Percentiles rank a stretch among this genome's conserved stretches.
Evolutionary conservation across 1,140 invertebrate species (phyloP).

Genomic region (Philaenus spumarius): DNA sequence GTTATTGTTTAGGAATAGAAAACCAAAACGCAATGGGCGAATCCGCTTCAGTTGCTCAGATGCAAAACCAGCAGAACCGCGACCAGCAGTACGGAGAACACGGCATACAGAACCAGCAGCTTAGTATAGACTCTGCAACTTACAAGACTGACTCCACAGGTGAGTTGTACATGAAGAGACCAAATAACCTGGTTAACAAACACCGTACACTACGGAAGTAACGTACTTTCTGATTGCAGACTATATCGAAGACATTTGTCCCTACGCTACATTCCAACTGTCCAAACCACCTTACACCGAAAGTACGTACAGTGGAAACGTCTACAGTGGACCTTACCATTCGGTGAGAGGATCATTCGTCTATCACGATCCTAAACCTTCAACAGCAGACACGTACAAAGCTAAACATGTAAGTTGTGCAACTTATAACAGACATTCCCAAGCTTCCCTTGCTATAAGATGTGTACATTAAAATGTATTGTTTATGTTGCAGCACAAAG

Average conservation of each 20-base stretch:
- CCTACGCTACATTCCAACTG: conserved; percentile 84
- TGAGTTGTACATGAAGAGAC: no score
- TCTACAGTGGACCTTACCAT: conserved; percentile 75
- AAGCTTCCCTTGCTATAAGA: no score
- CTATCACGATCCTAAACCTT: conserved; percentile 66
- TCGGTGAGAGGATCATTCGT: conserved; percentile 82
- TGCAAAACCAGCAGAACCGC: conserved; percentile 66
- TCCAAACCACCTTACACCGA: conserved; percentile 79
- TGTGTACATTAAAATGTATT: no score
- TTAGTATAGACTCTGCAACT: conserved; percentile 42
- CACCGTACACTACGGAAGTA: no score
- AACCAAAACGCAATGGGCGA: conserved; percentile 13
- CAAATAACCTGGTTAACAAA: no score
- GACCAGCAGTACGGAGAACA: conserved; percentile 56
- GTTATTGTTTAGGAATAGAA: no score
- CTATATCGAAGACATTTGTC: conserved; percentile 86
- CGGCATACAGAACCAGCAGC: conserved; percentile 36
- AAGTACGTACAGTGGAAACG: conserved; percentile 82
- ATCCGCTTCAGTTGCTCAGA: conserved; percentile 61
- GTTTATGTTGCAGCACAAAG: conserved; percentile 51
- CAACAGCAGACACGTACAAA: conserved; percentile 48
- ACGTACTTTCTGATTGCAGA: conserved; percentile 45
- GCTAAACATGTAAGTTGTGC: conserved; percentile 46
- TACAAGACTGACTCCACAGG: conserved; percentile 44
- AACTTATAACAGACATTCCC: no score